phyloP scores from a whole-genome alignment of 2,888 invertebrate species.

The Perithous albicinctus region DNA sequence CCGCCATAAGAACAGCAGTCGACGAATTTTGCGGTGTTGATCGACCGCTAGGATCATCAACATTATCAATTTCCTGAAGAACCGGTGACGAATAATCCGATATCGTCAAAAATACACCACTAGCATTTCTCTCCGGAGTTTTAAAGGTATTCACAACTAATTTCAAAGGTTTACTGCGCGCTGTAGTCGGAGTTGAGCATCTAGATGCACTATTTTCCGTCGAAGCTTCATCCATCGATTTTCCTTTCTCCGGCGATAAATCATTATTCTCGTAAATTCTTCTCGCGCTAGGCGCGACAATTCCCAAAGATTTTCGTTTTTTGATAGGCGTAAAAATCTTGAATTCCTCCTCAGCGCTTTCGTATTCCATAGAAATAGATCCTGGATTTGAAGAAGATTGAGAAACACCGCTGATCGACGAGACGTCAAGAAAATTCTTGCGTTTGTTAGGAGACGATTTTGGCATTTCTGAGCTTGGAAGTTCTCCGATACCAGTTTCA shows the following conservation, averaged over 20 bases:
- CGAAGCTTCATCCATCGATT: conserved; percentile 4
- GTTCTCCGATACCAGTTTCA: conserved; percentile 37
- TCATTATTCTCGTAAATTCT: conserved; percentile 47
- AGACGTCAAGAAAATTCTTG: conserved; percentile 38
- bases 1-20: conserved; percentile 72
- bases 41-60: conserved; percentile 69
- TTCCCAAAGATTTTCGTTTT: conserved; percentile 71
- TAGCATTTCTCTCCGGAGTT: conserved; percentile 31
- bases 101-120: conserved; percentile 3
- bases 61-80: conserved; percentile 9
- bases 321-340: conserved; percentile 80
- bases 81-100: conserved; percentile 38
- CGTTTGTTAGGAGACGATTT: conserved; percentile 67
- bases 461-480: conserved; percentile 16
- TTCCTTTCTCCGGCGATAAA: neutral
- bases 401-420: conserved; percentile 10
- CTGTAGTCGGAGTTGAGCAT: conserved; percentile 58
- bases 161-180: neutral
- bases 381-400: conserved; percentile 26
- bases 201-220: conserved; percentile 22
- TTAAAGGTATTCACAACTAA: conserved; percentile 17
- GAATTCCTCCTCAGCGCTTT: conserved; percentile 75
- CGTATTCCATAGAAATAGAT: conserved; percentile 60
- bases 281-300: conserved; percentile 35
- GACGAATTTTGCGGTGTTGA: conserved; percentile 76